Conservation (phyloP, 2,113 vertebrate genomes). For the human region GRCh38 chr7:49375501-49376000, state of each 20-base stretch:
- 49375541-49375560: slow-evolving; percentile 68
- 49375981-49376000: neutral
- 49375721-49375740: neutral
- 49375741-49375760: neutral
- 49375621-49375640: slow-evolving; percentile 43
- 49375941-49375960: neutral
- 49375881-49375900: neutral
- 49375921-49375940: neutral
- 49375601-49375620: slow-evolving; percentile 65
- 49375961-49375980: no score
- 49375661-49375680: slow-evolving; percentile 58
- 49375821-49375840: neutral
- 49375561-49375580: slow-evolving; percentile 46
- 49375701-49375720: slow-evolving; percentile 38
- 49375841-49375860: neutral
- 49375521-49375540: slow-evolving; percentile 50
- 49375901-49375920: neutral
- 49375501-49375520: slow-evolving; percentile 65
- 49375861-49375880: neutral
- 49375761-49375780: slow-evolving; percentile 29
- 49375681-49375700: slow-evolving; percentile 43
- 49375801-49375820: neutral
- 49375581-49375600: slow-evolving; percentile 56
- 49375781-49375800: neutral
- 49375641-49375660: slow-evolving; percentile 6